Conservation (phyloP, 1,140 invertebrate genomes). For the Drosophila willistoni region DNA sequence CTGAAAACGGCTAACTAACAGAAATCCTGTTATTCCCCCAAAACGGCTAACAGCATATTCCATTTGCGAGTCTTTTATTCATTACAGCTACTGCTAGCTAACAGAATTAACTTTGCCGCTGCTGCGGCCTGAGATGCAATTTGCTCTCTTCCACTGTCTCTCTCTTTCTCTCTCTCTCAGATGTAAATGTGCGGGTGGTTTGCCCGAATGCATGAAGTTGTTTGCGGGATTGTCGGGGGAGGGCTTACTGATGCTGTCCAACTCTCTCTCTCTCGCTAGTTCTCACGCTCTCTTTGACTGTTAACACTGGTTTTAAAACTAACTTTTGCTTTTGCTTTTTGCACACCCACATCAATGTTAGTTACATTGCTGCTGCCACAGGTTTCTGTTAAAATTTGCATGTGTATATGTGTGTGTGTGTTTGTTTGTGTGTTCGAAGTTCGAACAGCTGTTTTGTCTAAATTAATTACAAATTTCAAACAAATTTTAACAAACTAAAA, state of each 20-base stretch:
- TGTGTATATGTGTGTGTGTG: background rate
- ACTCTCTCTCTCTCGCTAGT: constrained; percentile 8
- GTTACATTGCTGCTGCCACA: constrained; percentile 61
- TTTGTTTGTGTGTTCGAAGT: background rate
- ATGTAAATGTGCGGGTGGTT: constrained; percentile 2
- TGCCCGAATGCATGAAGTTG: background rate
- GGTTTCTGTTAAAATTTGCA: constrained; percentile 54
- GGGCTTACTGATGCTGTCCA: background rate
- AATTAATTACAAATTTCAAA: background rate
- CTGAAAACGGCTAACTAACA: constrained; percentile 49
- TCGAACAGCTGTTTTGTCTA: constrained; percentile 40
- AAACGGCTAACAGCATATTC: background rate
- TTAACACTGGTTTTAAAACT: background rate
- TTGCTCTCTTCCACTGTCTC: constrained; percentile 8
- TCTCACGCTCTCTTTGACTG: constrained; percentile 6
- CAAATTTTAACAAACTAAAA: background rate
- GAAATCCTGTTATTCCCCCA: constrained; percentile 8
- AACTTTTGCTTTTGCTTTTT: background rate
- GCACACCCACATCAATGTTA: constrained; percentile 14
- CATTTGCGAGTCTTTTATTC: constrained; percentile 7
- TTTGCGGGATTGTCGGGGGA: background rate
- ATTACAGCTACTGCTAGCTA: constrained; percentile 4
- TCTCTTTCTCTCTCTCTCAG: background rate
- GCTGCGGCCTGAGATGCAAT: constrained; percentile 8
- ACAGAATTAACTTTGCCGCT: constrained; percentile 1